Conservation (phyloP, 92 coral and sea anemone species). For the Micromussa lordhowensis region DNA sequence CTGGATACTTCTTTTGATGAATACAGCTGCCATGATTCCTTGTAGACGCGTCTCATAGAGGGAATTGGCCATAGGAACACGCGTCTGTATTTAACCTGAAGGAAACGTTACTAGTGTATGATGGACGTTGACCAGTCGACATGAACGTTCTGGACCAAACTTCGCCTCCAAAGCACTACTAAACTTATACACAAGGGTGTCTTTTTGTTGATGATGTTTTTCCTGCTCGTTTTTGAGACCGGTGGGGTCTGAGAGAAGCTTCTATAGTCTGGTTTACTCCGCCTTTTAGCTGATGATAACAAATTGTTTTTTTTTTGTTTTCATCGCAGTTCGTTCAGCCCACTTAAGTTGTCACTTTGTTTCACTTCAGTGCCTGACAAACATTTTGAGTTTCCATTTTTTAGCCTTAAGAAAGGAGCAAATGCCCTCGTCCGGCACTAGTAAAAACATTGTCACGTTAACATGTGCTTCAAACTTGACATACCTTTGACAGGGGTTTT, state of each 20-base stretch:
- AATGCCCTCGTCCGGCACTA: no score
- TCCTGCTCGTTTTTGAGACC: not conserved
- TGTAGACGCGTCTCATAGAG: no score
- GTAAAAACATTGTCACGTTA: no score
- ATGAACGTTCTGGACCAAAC: no score
- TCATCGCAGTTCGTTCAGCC: not conserved
- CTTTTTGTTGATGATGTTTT: not conserved
- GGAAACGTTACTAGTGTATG: not conserved
- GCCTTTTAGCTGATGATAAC: no score
- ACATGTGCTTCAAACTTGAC: not conserved
- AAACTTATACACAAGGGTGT: not conserved
- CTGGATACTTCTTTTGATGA: no score
- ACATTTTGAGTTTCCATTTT: no score
- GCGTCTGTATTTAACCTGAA: not conserved
- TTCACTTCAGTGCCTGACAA: not conserved
- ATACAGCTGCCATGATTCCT: no score
- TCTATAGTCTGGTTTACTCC: not conserved
- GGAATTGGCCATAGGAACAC: no score
- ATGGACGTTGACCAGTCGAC: not conserved
- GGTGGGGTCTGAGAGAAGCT: not conserved
- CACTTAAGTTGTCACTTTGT: not conserved
- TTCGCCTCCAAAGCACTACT: no score
- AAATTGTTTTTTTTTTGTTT: not conserved
- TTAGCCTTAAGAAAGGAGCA: no score
- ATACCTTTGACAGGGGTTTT: slow-evolving; percentile 73